Conservation (phyloP, 2,113 vertebrate species). For the Polypterus senegalus region DNA sequence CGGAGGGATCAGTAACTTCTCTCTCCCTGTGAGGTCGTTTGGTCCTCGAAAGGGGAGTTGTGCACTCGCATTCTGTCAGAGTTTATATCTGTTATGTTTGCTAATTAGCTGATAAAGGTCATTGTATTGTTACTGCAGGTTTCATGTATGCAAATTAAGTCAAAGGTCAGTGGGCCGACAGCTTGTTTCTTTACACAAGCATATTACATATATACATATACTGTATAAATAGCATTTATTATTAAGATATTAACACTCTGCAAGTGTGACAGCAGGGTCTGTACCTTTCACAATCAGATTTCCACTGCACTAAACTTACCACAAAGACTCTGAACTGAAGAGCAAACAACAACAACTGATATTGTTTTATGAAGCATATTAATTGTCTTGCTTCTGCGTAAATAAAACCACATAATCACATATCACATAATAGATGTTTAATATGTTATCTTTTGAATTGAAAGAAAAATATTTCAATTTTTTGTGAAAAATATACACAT, state of each 20-base stretch:
- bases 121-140: conserved; percentile 64
- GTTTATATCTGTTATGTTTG: conserved; percentile 92
- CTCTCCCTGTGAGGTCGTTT: conserved; percentile 73
- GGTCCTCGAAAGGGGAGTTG: conserved; percentile 66
- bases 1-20: conserved; percentile 65
- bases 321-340: conserved; percentile 18
- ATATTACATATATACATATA: not conserved
- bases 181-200: conserved; percentile 11
- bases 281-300: no score
- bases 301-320: no score
- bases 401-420: no score
- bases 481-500: no score
- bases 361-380: no score
- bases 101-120: conserved; percentile 97
- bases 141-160: not conserved
- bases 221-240: not conserved
- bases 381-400: no score
- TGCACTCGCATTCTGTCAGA: conserved; percentile 76
- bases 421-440: no score
- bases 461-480: no score
- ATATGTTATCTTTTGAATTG: no score
- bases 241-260: not conserved
- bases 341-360: not conserved
- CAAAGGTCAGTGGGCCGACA: not conserved
- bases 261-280: no score